Percentiles rank a stretch among this genome's conserved stretches.
Conservation (phyloP, 2,888 invertebrate genomes). For the Sinohyriopsis cumingii region DNA sequence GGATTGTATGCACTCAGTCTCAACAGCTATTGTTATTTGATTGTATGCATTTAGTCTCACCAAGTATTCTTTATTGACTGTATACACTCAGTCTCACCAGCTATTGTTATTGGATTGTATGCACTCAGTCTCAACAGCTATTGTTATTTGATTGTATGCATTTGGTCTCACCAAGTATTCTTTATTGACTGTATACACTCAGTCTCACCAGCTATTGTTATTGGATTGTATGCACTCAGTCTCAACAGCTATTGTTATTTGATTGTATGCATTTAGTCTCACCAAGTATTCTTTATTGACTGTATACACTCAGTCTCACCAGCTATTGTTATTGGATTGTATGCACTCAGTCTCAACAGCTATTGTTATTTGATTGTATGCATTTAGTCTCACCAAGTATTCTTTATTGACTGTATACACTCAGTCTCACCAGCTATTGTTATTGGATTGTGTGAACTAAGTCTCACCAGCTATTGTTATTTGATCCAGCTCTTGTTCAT, state of each 20-base stretch:
- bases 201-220: background rate
- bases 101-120: no score
- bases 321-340: no score
- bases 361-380: slow-evolving; percentile 40
- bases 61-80: slow-evolving; percentile 11
- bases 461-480: slow-evolving; percentile 54
- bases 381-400: no score
- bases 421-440: no score
- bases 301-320: background rate
- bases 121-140: slow-evolving; percentile 43
- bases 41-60: slow-evolving; percentile 25
- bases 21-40: slow-evolving; percentile 54
- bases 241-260: slow-evolving; percentile 54
- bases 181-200: no score
- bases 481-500: slow-evolving; percentile 48
- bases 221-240: background rate
- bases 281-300: slow-evolving; percentile 28
- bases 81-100: background rate
- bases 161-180: slow-evolving; percentile 30
- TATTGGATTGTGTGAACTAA: background rate
- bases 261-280: slow-evolving; percentile 12
- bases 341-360: slow-evolving; percentile 39
- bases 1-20: background rate
- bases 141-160: slow-evolving; percentile 35
- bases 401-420: no score